A percentile compares a stretch with the other conserved stretches of the same genome.
Evolutionary conservation across 2,113 vertebrate genomes (phyloP).

Genomic region (Daubentonia madagascariensis): DNA sequence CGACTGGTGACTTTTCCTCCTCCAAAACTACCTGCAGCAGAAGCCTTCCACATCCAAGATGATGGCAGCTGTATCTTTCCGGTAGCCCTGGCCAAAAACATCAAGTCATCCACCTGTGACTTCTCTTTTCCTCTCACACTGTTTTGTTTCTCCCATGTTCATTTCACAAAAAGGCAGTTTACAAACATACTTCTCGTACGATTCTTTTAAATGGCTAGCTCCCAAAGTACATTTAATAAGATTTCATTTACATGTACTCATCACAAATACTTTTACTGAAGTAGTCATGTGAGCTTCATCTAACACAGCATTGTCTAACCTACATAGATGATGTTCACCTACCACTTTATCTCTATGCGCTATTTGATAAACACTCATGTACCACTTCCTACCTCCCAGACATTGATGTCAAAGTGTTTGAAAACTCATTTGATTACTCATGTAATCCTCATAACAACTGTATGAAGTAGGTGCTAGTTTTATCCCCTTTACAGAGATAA

Average conservation of each 20-base stretch:
- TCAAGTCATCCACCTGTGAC: background rate
- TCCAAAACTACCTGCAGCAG: background rate
- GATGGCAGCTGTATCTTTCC: background rate
- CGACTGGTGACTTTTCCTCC: background rate
- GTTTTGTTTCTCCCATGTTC: background rate
- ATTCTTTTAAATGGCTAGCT: background rate
- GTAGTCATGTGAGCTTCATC: background rate
- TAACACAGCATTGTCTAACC: background rate
- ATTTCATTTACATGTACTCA: background rate
- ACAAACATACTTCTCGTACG: background rate
- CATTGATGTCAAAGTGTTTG: background rate
- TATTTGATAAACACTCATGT: background rate
- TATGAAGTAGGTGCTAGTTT: background rate
- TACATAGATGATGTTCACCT: fast-evolving
- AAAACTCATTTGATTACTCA: background rate
- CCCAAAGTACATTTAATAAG: background rate
- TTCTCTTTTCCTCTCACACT: background rate
- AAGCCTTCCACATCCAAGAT: background rate
- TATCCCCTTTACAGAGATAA: background rate
- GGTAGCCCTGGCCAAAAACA: background rate
- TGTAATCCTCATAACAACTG: background rate
- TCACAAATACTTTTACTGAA: background rate
- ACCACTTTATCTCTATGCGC: background rate
- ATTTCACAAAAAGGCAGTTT: background rate
- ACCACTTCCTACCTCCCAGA: background rate